Conservation (phyloP, 1,140 invertebrate species). For the Neelides sp. region DNA sequence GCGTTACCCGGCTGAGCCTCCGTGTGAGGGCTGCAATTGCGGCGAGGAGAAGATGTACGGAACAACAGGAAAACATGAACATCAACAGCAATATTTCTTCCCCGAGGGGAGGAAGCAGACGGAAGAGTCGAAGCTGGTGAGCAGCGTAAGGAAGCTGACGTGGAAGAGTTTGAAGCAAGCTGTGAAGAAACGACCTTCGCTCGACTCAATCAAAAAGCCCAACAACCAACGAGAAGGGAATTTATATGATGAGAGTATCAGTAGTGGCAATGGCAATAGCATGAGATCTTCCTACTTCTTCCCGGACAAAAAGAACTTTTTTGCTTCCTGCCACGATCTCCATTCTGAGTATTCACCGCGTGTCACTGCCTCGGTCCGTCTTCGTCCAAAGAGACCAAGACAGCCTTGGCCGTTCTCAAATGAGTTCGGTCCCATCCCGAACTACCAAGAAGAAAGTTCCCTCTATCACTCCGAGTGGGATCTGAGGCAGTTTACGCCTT, state of each 20-base stretch:
- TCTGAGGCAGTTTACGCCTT: conserved; percentile 26
- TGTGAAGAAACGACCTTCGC: conserved; percentile 30
- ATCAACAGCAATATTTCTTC: no score
- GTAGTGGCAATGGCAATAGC: conserved; percentile 4
- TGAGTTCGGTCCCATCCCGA: conserved; percentile 28
- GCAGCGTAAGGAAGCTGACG: conserved; percentile 28
- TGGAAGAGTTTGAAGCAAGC: conserved; percentile 32
- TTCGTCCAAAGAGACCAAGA: conserved; percentile 26
- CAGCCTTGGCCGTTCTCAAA: conserved; percentile 24
- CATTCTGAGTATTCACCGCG: conserved; percentile 12
- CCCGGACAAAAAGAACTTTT: conserved; percentile 28
- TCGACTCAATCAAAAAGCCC: conserved; percentile 21
- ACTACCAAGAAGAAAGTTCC: conserved; percentile 23
- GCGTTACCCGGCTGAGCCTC: no score
- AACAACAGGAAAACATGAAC: no score
- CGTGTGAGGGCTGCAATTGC: no score
- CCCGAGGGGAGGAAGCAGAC: no score
- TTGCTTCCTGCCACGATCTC: conserved; percentile 28
- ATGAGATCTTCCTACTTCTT: conserved; percentile 13
- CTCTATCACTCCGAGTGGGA: conserved; percentile 31
- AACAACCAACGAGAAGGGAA: not conserved
- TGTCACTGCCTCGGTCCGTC: conserved; percentile 26
- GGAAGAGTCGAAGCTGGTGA: conserved; percentile 21
- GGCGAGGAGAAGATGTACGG: no score
- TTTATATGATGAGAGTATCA: no score